Evolutionary conservation across 2,797 vertebrate species (phyloP).

Genomic region (Oreonectes daqikongensis): DNA sequence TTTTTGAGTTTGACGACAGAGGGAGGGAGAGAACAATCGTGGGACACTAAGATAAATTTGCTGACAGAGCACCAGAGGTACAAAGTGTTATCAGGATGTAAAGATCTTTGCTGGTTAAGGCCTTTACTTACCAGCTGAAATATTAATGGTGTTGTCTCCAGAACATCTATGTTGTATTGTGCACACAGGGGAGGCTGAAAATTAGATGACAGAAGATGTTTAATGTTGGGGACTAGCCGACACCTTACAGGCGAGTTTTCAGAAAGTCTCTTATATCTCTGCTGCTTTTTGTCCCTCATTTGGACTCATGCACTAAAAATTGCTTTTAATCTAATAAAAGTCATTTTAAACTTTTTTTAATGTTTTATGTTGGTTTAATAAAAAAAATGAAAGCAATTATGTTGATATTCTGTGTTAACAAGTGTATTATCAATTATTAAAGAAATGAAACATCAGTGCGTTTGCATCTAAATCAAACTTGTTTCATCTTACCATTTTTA

Average conservation of each 20-base stretch:
- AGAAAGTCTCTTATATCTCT: constrained; percentile 12
- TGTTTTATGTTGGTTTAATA: neutral
- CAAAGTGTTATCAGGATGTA: constrained; percentile 71
- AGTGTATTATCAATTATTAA: neutral
- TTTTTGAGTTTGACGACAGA: constrained; percentile 10
- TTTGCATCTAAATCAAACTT: neutral
- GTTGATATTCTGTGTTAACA: neutral
- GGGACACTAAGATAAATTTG: constrained; percentile 70
- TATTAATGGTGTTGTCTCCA: constrained; percentile 68
- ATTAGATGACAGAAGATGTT: constrained; percentile 46
- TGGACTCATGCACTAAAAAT: neutral
- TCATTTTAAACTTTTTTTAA: neutral
- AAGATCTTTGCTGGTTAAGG: constrained; percentile 65
- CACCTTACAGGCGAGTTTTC: constrained; percentile 27
- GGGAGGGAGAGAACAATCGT: constrained; percentile 32
- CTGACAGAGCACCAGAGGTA: constrained; percentile 61
- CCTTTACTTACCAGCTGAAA: constrained; percentile 65
- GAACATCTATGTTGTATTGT: constrained; percentile 61
- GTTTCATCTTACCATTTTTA: neutral
- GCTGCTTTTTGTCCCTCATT: constrained; percentile 1
- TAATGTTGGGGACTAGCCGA: constrained; percentile 27
- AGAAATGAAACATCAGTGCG: neutral
- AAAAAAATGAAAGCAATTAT: neutral
- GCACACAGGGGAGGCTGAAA: constrained; percentile 50
- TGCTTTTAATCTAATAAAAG: neutral